Percentiles rank a stretch among this genome's conserved stretches.
These are phyloP conservation scores for Adoxophyes honmai DNA, from an alignment of 1,140 invertebrate species.

Conservation along the genomic window DNA sequence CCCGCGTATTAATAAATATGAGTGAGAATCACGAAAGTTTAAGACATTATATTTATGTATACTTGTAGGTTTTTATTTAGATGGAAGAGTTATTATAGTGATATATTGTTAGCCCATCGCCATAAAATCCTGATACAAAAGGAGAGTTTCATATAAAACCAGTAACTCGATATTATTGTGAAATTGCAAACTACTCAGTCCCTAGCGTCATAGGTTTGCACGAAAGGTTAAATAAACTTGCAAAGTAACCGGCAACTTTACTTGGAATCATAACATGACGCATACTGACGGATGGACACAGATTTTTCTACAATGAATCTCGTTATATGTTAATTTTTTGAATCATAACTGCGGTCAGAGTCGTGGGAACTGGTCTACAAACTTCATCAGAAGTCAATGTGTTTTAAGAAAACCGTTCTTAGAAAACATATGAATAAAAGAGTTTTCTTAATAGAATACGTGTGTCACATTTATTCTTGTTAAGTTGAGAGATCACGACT, in stretches of 20 bases:
- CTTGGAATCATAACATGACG: conserved; percentile 37
- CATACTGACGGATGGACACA: conserved; percentile 40
- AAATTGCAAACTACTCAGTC: no score
- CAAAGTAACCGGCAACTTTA: conserved; percentile 17
- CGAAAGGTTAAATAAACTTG: background rate
- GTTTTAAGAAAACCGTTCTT: conserved; percentile 10
- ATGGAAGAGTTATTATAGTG: no score
- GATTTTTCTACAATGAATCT: conserved; percentile 54
- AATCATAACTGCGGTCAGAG: conserved; percentile 34
- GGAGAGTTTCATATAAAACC: no score
- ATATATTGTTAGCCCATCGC: no score
- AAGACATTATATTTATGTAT: no score
- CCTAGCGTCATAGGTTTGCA: no score
- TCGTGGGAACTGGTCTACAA: conserved; percentile 30
- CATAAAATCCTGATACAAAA: no score
- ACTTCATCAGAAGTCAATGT: conserved; percentile 21
- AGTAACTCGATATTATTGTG: no score
- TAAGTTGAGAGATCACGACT: no score
- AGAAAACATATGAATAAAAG: background rate
- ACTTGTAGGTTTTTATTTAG: no score
- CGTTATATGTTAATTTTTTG: conserved; percentile 55
- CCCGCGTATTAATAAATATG: no score
- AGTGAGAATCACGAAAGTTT: no score
- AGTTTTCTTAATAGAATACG: background rate
- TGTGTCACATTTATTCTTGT: background rate